Evolutionary conservation across 2,113 vertebrate genomes (phyloP).

Genomic region (Mesitornis unicolor): DNA sequence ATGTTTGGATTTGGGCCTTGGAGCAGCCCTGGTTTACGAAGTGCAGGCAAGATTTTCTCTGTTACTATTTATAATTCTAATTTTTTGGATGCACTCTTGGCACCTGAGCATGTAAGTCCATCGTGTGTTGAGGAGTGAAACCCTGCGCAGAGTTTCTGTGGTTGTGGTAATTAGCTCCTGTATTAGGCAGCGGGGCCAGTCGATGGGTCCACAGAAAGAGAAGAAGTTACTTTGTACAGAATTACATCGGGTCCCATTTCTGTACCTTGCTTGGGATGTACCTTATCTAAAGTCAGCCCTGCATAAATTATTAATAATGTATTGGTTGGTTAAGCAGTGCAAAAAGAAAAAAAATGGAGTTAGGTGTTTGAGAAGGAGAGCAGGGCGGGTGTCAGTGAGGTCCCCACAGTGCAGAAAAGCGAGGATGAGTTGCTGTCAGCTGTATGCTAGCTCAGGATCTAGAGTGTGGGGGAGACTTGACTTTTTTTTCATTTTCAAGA

Average conservation of each 20-base stretch:
- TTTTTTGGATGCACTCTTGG: neutral
- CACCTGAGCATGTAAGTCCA: neutral
- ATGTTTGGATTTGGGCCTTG: neutral
- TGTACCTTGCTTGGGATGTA: neutral
- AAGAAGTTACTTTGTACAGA: neutral
- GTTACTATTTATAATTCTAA: neutral
- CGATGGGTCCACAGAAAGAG: neutral
- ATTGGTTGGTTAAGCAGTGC: neutral
- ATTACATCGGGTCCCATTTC: neutral
- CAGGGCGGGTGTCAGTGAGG: neutral
- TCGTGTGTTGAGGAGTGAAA: neutral
- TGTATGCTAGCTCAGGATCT: neutral
- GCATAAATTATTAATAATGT: neutral
- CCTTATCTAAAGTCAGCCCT: neutral
- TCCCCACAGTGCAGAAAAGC: neutral
- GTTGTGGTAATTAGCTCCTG: neutral
- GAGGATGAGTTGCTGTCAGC: neutral
- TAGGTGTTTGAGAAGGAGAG: neutral
- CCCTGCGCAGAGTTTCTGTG: neutral
- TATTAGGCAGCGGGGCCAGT: neutral
- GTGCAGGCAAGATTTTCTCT: neutral
- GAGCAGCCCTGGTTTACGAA: neutral
- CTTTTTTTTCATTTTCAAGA: neutral
- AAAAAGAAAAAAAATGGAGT: neutral
- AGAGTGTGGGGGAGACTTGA: neutral